Evolutionary conservation across 1,140 invertebrate species (phyloP), one percentile per base, ranked within the genome.

Genomic region (Armadillidium nasatum): DNA sequence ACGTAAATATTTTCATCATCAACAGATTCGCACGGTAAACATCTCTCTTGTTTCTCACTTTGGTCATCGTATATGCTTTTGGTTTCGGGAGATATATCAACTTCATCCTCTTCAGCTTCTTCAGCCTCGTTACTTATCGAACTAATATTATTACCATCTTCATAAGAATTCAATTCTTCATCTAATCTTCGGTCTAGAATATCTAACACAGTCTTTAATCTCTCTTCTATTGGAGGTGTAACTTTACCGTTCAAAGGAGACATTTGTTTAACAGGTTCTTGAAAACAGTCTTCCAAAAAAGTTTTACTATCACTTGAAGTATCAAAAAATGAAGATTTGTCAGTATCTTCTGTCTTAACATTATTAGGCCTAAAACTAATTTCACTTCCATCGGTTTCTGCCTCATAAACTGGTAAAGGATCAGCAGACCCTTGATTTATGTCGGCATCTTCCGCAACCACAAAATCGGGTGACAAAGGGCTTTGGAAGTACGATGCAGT

Each of bases 1-100:
- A 60, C 50, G 19, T 60, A 60, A 60, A 60, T 60, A 19, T 60
- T 60, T 60, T 60, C 50, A 13, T 60, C 50, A 13, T 60, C 50
- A 60, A 19, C 50, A 60, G 50, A 60, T 60, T 60, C 50, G 11
- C 11, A 60, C 2, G 11, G 50, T 7, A 60, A 15, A 13, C 11
- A 19, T 15, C 11, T 13, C 11, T 60, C 19, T 19, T 60, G 11
- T 7, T 60, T 60, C 7, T 60, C 50, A 60, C 19, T 60, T 19
- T 60, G 50, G 4, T 60, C 50, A 19, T 60, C 50, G 7, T 15
- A 60, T 15, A 13, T 19, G 50, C 50, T 60, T 19, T 60, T 60
- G 11, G 50, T 60, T 19, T 60, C 50, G 11, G 50, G 50, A 4
- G 50, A 15, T 19, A 19, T 60, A 60, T 60, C 50, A 60, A 15